Base-by-base conservation (phyloP, 2,888 invertebrate species). In the Ptilodon capucinus region DNA sequence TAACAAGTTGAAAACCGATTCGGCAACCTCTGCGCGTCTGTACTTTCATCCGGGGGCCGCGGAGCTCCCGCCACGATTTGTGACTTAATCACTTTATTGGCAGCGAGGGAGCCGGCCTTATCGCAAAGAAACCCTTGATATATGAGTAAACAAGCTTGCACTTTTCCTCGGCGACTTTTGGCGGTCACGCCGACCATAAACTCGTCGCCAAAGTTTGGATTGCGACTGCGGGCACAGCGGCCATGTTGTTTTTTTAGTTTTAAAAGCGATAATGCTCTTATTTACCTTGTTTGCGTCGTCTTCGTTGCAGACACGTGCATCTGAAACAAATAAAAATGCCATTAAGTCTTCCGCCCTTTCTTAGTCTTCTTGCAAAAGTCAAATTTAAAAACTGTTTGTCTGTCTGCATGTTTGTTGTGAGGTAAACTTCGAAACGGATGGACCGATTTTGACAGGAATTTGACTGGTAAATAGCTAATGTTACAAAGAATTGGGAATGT, bases 11-110 rank as follows among this genome's bases (percentile, higher is more conserved):
- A 59, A 67, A 59, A 60, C 56, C 58, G 41, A 54, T 68, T 67
- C 51, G 48, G 60, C 60, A 43, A 64, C 44, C 58, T 54, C 60
- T 34, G 60, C 46, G 25, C 38, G 53, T 54, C 57, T 44, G 54
- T 76, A 76, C 72, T n/a, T n/a, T n/a, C n/a, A 76, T 77, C 74
- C 60, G 52, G 70, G 64, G 60, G 68, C 62, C 54, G 59, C 71
- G 70, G 70, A 68, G 76, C 64, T 74, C 76, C 77, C 75, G 74
- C 71, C 76, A 74, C 90, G 90, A 91, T 91, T 91, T 91, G 91
- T 86, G 90, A 86, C 89, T 91, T 91, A 91, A 91, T 91, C 91
- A 88, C 90, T 91, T 90, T 91, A 91, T 91, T 88, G 90, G 87
- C 86, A 84, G 86, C 86, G 78, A 74, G 91, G 91, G 90, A 86